These are phyloP conservation scores for Erebia ligea DNA, from an alignment of 2,888 invertebrate species.

Conservation along the genomic window DNA sequence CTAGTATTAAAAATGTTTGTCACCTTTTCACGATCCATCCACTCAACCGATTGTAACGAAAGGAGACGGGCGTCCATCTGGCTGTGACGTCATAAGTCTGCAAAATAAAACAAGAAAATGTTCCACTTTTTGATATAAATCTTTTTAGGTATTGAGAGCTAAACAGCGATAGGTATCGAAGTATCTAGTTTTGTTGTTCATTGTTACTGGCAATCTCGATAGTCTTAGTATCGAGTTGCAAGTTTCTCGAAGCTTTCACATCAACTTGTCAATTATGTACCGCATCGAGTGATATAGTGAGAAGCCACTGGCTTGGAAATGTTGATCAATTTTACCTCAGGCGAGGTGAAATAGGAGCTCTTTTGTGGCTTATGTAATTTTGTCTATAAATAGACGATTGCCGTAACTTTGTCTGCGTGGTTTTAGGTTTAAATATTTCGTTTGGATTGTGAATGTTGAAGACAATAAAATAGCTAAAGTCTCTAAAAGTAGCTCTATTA, in stretches of 20 bases:
- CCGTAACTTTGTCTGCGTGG: too few relatives aligned
- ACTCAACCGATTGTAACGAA: too few relatives aligned
- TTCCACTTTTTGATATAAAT: too few relatives aligned
- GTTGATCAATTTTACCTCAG: background rate
- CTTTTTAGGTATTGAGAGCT: background rate
- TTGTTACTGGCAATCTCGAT: slow-evolving; percentile 10
- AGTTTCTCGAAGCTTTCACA: slow-evolving; percentile 13
- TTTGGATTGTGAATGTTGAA: too few relatives aligned
- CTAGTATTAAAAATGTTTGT: too few relatives aligned
- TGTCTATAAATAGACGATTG: background rate
- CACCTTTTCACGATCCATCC: too few relatives aligned
- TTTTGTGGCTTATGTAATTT: background rate
- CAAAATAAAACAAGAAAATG: too few relatives aligned
- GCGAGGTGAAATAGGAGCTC: background rate
- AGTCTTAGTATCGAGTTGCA: slow-evolving; percentile 6
- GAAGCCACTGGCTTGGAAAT: slow-evolving; percentile 5
- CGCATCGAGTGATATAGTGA: slow-evolving; percentile 11
- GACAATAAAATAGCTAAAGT: too few relatives aligned
- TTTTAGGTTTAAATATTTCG: too few relatives aligned
- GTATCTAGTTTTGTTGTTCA: background rate
- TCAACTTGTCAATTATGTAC: slow-evolving; percentile 17
- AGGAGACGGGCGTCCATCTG: too few relatives aligned
- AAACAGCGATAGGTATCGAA: background rate
- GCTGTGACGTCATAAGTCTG: too few relatives aligned
- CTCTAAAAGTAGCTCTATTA: too few relatives aligned